Percentiles rank a stretch among this genome's conserved stretches.
Conservation (phyloP, 2,113 vertebrate genomes). For the Potamarius usumacintae region DNA sequence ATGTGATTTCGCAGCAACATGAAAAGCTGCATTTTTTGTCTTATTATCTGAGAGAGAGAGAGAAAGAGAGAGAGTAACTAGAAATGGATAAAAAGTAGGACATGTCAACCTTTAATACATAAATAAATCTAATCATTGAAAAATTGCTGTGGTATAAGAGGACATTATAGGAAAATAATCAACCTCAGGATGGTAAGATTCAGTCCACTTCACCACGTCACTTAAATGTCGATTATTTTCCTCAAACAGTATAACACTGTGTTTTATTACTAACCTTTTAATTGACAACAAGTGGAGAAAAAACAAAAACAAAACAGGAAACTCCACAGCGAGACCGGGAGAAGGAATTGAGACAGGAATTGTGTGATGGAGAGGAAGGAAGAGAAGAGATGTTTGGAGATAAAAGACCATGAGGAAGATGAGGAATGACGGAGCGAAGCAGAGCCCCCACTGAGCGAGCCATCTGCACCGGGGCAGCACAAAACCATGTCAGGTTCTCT, state of each 20-base stretch:
- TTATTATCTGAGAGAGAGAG: too few relatives aligned
- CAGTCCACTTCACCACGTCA: not conserved
- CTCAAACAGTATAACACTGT: not conserved
- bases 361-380: not conserved
- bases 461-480: slow-evolving; percentile 20
- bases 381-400: not conserved
- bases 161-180: not conserved
- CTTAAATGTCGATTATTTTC: not conserved
- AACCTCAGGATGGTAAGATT: not conserved
- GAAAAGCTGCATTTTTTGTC: too few relatives aligned
- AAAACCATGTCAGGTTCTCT: slow-evolving; percentile 1
- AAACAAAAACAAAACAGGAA: not conserved
- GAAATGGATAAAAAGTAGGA: too few relatives aligned
- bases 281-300: not conserved
- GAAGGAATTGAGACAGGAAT: not conserved
- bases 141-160: not conserved
- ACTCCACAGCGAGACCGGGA: not conserved
- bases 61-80: too few relatives aligned
- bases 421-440: slow-evolving; percentile 10
- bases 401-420: not conserved
- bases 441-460: slow-evolving; percentile 11
- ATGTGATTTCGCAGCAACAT: too few relatives aligned
- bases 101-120: too few relatives aligned
- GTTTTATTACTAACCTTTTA: not conserved
- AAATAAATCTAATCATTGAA: not conserved